Conservation (phyloP, 1,140 invertebrate genomes). For the Euwallacea similis region DNA sequence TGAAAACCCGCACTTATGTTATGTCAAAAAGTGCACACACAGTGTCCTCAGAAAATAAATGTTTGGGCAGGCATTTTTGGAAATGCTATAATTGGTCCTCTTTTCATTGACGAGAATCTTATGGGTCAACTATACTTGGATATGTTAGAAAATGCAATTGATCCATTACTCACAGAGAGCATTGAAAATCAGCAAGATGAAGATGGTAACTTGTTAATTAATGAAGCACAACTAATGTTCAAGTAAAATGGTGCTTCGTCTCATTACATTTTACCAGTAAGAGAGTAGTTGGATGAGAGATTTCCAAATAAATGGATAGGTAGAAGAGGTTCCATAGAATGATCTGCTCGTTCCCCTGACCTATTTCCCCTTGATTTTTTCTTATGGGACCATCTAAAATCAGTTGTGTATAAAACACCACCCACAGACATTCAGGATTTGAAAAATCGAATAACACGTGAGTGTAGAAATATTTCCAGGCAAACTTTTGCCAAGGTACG, state of each 20-base stretch:
- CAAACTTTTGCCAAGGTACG: constrained; percentile 2
- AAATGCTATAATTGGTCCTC: no score
- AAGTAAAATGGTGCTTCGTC: background rate
- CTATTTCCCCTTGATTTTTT: constrained; percentile 1
- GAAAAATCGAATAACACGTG: constrained; percentile 4
- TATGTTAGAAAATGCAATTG: no score
- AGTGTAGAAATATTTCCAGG: background rate
- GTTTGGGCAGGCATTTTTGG: no score
- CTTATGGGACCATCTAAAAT: background rate
- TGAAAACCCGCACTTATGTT: constrained; percentile 3
- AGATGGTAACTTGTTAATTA: background rate
- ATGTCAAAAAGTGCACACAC: background rate
- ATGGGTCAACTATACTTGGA: no score
- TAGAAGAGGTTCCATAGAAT: no score
- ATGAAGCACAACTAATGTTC: constrained; percentile 1
- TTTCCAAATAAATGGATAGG: no score
- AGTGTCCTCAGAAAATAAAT: no score
- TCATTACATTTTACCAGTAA: constrained; percentile 1
- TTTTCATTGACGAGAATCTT: no score
- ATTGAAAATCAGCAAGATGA: constrained; percentile 2
- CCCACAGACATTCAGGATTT: constrained; percentile 1
- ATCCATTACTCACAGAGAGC: constrained; percentile 3
- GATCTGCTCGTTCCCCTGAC: background rate
- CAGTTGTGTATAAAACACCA: no score
- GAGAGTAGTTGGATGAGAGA: no score